These are phyloP conservation scores for Sminthurinus aureus DNA, from an alignment of 2,888 invertebrate genomes.

Conservation along the genomic window DNA sequence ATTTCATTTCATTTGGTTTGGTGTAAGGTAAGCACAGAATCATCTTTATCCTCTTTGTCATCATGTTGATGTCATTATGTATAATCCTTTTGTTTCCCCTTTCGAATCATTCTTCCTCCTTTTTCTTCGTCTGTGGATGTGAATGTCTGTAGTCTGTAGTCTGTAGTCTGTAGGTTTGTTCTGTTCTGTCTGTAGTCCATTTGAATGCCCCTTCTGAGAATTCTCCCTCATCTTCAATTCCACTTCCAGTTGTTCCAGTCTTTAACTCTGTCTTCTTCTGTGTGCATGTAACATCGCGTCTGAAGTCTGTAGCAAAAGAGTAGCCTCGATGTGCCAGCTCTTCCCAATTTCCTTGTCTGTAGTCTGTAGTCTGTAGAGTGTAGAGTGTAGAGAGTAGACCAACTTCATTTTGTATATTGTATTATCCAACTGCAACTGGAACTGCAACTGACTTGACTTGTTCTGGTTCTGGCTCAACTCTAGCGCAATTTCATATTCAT, in stretches of 20 bases:
- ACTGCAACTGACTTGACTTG: too few species aligned
- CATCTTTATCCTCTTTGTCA: background rate
- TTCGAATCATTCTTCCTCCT: too few species aligned
- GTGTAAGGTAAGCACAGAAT: conserved; percentile 12
- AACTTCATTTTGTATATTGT: too few species aligned
- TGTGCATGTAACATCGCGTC: background rate
- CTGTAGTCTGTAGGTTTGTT: background rate
- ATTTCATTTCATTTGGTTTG: background rate
- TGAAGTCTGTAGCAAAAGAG: too few species aligned
- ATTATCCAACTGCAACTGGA: too few species aligned
- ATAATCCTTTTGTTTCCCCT: conserved; percentile 13
- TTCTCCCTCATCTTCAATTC: background rate
- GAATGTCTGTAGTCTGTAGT: too few species aligned
- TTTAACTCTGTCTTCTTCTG: background rate
- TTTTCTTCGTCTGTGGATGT: too few species aligned
- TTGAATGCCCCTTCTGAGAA: conserved; percentile 23
- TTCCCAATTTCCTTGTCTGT: background rate
- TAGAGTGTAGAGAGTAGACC: too few species aligned
- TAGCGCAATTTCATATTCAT: too few species aligned
- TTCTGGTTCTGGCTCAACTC: too few species aligned
- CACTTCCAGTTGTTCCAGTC: background rate
- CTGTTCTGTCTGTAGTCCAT: background rate
- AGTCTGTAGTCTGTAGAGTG: background rate
- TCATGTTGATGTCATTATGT: conserved; percentile 9
- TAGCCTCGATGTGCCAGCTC: too few species aligned